Evolutionary conservation across 2,113 vertebrate genomes (phyloP), one percentile per base, ranked within the genome.

Genomic region (Natator depressus): DNA sequence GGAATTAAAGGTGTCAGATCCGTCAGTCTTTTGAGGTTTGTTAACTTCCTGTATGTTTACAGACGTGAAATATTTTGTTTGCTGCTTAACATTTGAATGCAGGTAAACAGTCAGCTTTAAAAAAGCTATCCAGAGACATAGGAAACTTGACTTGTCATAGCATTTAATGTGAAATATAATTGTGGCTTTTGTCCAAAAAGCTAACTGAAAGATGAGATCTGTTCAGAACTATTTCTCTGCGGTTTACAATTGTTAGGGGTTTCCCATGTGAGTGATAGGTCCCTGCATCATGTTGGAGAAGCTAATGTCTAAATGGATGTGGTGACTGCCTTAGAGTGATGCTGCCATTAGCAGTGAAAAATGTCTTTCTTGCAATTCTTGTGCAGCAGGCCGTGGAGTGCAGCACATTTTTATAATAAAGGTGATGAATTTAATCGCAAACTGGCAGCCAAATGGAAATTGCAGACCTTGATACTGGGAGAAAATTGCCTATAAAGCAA

Each of bases 351-450:
- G 98, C 97, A 96, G 94, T 99, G 98, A 98, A 98, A 98, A 99
- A 99, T 98, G 98, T 96, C 96, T 98, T 98, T 94, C 97, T 98
- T 97, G 96, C 7, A 82, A 93, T 98, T 98, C 97, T 97, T 98
- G 98, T 98, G 98, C 98, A 98, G 97, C 95, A 98, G 98, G 97
- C 98, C 80, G 80, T 98, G 98, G 96, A 98, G 94, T 98, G 97
- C 97, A 98, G 97, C 98, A 97, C 98, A 96, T 98, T 98, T 98
- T 98, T 98, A 98, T 98, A 99, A 98, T 99, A 99, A 99, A 99
- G 98, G 98, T 99, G 98, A 99, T 98, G 98, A 99, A 99, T 99
- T 98, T 98, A 99, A 99, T 98, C 98, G 88, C 97, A 98, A 98
- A 98, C 98, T 98, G 97, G 98, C 98, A 98, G 98, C 97, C 98